A percentile compares a stretch with the other conserved stretches of the same genome.
These are phyloP conservation scores for Tychaedon coryphoeus DNA, from an alignment of 2,113 vertebrate genomes.

Conservation along the genomic window DNA sequence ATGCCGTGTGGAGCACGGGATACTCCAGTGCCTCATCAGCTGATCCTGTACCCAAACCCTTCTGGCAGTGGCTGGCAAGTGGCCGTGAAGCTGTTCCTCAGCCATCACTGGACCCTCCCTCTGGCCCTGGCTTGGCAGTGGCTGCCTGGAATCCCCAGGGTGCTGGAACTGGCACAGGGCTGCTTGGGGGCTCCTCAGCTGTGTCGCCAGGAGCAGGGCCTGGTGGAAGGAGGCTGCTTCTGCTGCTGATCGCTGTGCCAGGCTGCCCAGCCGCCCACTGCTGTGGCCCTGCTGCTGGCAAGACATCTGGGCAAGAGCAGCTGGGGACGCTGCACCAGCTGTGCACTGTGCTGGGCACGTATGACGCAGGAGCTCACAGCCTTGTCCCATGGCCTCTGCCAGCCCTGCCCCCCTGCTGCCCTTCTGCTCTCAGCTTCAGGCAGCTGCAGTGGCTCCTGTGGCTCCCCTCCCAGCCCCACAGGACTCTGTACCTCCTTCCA, in stretches of 20 bases:
- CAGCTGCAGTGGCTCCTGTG: accelerated
- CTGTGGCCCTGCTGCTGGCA: neutral
- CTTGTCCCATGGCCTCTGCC: neutral
- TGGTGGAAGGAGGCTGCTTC: neutral
- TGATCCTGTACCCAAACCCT: neutral
- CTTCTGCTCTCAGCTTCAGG: neutral
- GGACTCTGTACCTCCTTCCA: neutral
- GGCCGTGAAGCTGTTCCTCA: neutral
- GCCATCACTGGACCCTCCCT: neutral
- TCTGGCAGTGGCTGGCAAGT: neutral
- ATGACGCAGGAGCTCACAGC: neutral
- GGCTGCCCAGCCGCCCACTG: neutral
- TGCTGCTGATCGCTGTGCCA: neutral
- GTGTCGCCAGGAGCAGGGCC: neutral
- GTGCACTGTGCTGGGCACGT: accelerated
- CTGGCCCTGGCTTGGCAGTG: neutral
- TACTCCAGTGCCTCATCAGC: neutral
- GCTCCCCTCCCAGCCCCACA: neutral
- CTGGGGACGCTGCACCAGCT: neutral
- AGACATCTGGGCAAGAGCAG: constrained; percentile 25
- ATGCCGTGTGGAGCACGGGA: accelerated
- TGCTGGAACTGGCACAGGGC: neutral
- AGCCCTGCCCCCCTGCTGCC: neutral
- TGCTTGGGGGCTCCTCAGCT: neutral
- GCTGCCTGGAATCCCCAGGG: neutral